Percentiles rank a stretch among this genome's conserved stretches.
These are phyloP conservation scores for Himalopsyche tibetana DNA, from an alignment of 2,888 invertebrate genomes.

Conservation along the genomic window DNA sequence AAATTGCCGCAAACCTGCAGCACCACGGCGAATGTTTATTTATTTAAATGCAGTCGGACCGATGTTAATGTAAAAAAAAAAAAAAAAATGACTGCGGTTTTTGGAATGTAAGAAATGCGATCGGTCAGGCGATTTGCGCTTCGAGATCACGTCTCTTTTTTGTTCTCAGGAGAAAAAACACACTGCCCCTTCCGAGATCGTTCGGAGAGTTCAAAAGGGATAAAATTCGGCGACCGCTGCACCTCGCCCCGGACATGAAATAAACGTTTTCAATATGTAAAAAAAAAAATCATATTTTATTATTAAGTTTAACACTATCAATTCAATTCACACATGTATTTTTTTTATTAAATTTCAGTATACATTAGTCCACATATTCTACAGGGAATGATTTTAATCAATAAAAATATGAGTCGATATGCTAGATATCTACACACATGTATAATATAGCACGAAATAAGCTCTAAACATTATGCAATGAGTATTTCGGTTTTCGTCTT, in stretches of 20 bases:
- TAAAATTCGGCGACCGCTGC: background rate
- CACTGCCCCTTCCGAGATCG: background rate
- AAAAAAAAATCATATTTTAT: constrained; percentile 62
- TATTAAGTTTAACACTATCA: constrained; percentile 63
- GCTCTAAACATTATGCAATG: constrained; percentile 36
- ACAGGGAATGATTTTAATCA: constrained; percentile 63
- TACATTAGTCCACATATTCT: constrained; percentile 64
- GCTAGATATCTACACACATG: constrained; percentile 62
- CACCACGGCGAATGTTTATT: background rate
- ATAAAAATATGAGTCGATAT: constrained; percentile 63
- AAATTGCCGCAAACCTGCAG: too few relatives aligned
- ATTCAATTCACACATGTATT: constrained; percentile 64
- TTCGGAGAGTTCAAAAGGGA: constrained; percentile 13
- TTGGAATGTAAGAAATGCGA: constrained; percentile 22
- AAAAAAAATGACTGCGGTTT: constrained; percentile 30
- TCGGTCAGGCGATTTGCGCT: constrained; percentile 1
- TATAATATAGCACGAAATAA: constrained; percentile 55
- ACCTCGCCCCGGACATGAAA: constrained; percentile 50
- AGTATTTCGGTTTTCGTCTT: too few relatives aligned
- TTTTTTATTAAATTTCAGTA: constrained; percentile 60
- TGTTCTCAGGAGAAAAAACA: constrained; percentile 16
- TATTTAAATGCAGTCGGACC: constrained; percentile 22
- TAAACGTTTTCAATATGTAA: constrained; percentile 63
- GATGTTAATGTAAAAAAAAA: background rate
- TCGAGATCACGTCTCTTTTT: constrained; percentile 4